Conservation (phyloP, 2,113 vertebrate genomes). For the Ageneiosus marmoratus region DNA sequence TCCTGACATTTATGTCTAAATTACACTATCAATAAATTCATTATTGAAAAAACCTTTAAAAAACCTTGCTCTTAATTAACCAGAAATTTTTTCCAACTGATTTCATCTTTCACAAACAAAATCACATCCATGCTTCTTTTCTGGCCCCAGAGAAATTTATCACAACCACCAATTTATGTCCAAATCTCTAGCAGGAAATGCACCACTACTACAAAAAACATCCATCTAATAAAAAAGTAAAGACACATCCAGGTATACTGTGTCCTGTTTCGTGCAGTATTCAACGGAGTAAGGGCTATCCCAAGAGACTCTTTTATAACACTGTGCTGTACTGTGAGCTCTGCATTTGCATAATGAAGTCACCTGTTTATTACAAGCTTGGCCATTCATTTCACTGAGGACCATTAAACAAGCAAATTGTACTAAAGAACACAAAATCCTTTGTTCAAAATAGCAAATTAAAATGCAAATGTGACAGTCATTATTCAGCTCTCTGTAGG, state of each 20-base stretch:
- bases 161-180: conserved; percentile 37
- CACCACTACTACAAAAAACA: background rate
- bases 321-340: conserved; percentile 51
- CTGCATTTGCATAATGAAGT: conserved; percentile 73
- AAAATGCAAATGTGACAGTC: conserved; percentile 71
- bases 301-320: conserved; percentile 59
- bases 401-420: conserved; percentile 72
- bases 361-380: conserved; percentile 71
- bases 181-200: conserved; percentile 14
- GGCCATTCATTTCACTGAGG: conserved; percentile 68
- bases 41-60: background rate
- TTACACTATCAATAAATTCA: background rate
- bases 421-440: conserved; percentile 63
- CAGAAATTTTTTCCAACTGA: background rate
- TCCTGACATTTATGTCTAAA: background rate
- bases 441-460: conserved; percentile 62
- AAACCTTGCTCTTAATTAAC: background rate
- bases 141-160: background rate
- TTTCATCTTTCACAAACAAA: background rate
- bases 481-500: conserved; percentile 59
- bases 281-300: conserved; percentile 49
- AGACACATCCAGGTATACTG: conserved; percentile 14
- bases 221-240: conserved; percentile 43
- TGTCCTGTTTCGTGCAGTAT: conserved; percentile 51
- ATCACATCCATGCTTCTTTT: background rate